phyloP scores from a whole-genome alignment of 2,113 vertebrate genomes.

The Poeciliopsis occidentalis region DNA sequence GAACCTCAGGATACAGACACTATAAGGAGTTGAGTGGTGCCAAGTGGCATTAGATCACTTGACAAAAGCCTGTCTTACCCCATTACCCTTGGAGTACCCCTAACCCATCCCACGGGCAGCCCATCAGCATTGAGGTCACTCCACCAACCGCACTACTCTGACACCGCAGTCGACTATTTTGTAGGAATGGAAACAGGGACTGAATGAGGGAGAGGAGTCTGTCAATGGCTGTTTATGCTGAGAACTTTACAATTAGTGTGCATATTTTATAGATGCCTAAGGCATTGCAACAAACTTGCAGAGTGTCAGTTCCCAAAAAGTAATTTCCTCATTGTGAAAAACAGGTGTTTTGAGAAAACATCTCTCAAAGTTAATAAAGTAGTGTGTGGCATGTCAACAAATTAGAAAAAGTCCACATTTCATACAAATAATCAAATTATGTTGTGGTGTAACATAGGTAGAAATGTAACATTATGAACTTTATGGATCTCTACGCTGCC shows the following conservation, averaged over 20 bases:
- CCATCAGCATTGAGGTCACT: constrained; percentile 46
- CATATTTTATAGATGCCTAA: constrained; percentile 66
- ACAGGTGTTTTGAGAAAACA: not conserved
- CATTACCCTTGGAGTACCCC: constrained; percentile 63
- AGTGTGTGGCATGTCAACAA: not conserved
- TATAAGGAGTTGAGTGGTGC: constrained; percentile 63
- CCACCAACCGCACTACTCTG: constrained; percentile 68
- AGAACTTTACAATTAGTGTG: constrained; percentile 72
- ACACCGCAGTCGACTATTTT: constrained; percentile 58
- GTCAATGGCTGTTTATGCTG: constrained; percentile 67
- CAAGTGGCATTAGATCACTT: constrained; percentile 80
- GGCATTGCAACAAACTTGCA: constrained; percentile 41
- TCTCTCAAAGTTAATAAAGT: not conserved
- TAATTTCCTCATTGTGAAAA: constrained; percentile 25
- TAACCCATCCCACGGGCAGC: constrained; percentile 21
- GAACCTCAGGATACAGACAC: constrained; percentile 39
- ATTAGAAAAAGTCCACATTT: not conserved
- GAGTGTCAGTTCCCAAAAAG: constrained; percentile 24
- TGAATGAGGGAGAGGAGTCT: constrained; percentile 27
- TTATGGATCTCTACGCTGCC: not conserved
- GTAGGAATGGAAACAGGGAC: constrained; percentile 37
- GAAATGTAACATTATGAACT: not conserved
- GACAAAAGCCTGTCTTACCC: constrained; percentile 73
- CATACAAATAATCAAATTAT: not conserved
- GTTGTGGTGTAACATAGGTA: not conserved